Conservation (phyloP, 2,113 vertebrate genomes). For the Orientallactaga bullata region DNA sequence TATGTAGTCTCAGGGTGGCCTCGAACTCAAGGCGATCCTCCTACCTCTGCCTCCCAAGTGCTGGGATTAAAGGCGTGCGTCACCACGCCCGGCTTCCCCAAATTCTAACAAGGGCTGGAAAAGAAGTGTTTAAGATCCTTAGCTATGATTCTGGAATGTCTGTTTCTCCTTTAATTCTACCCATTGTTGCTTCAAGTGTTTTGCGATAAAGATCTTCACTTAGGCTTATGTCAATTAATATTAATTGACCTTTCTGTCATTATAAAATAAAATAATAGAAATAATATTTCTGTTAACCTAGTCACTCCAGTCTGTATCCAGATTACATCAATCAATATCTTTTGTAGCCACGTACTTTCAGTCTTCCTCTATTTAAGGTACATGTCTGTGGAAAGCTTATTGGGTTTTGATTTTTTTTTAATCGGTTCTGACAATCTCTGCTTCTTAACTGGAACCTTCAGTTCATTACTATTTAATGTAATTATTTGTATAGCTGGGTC, state of each 20-base stretch:
- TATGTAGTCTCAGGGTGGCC: too few relatives aligned
- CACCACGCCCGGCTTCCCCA: too few relatives aligned
- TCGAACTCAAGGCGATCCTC: too few relatives aligned
- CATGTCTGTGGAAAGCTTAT: neutral
- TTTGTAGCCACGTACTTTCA: neutral
- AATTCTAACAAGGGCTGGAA: neutral
- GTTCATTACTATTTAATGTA: neutral
- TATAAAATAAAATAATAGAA: neutral
- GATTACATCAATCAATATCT: neutral
- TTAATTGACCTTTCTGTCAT: neutral
- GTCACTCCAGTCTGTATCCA: neutral
- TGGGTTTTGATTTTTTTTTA: neutral
- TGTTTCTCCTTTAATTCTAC: neutral
- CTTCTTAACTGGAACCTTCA: neutral
- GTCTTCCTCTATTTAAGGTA: neutral
- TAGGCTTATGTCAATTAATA: neutral
- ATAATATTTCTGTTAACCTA: neutral
- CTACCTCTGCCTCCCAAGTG: too few relatives aligned
- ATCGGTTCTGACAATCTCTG: neutral
- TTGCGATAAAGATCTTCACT: neutral
- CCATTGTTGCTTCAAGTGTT: neutral
- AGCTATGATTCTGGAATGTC: neutral
- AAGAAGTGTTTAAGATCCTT: neutral
- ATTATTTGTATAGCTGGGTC: neutral
- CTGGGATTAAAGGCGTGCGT: too few relatives aligned